These are phyloP conservation scores for Camponotus floridanus DNA, from an alignment of 1,140 invertebrate species.

Conservation along the genomic window DNA sequence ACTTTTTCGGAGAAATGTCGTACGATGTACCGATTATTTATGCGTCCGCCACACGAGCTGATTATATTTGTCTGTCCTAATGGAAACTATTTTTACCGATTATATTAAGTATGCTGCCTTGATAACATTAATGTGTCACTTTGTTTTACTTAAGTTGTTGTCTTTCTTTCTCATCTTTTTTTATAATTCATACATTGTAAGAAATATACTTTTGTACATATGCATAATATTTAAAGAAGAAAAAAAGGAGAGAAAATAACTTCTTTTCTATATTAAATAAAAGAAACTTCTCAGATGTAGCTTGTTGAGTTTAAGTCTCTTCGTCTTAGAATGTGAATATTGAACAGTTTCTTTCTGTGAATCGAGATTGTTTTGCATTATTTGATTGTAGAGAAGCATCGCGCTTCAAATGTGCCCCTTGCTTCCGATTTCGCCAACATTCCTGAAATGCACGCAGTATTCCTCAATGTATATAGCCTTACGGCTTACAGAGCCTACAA, in stretches of 20 bases:
- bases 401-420: conserved; percentile 42
- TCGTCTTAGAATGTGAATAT: conserved; percentile 72
- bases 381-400: conserved; percentile 54
- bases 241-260: conserved; percentile 11
- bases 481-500: conserved; percentile 17
- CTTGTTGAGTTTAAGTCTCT: not conserved
- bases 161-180: conserved; percentile 40
- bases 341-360: conserved; percentile 57
- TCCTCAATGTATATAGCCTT: conserved; percentile 66
- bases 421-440: conserved; percentile 67
- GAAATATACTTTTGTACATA: conserved; percentile 70
- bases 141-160: conserved; percentile 58
- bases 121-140: conserved; percentile 49
- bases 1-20: not conserved
- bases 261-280: not conserved
- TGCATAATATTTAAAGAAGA: conserved; percentile 67
- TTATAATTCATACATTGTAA: conserved; percentile 58
- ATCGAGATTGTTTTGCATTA: conserved; percentile 60
- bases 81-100: conserved; percentile 35
- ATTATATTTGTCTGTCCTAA: conserved; percentile 25
- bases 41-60: not conserved
- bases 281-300: conserved; percentile 29
- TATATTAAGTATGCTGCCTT: conserved; percentile 71
- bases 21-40: conserved; percentile 33
- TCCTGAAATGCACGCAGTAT: conserved; percentile 64